phyloP scores from a whole-genome alignment of 2,888 invertebrate genomes.

The Chloromyia formosa region DNA sequence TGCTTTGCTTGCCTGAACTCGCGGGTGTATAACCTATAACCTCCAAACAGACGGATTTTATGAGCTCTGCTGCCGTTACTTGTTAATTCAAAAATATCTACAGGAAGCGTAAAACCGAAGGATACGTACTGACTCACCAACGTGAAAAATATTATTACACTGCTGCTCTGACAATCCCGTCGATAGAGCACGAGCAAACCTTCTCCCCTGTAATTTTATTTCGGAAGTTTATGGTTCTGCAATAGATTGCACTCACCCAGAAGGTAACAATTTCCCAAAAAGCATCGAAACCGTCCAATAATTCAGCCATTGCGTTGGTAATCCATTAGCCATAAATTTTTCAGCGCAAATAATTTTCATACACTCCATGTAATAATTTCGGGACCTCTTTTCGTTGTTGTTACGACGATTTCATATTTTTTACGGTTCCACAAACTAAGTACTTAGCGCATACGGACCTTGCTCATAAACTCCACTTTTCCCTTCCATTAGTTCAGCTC shows the following conservation, averaged over 20 bases:
- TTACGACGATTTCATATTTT: conserved; percentile 5
- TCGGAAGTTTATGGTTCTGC: no score
- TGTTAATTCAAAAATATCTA: no score
- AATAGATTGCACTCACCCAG: neutral
- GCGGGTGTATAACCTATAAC: no score
- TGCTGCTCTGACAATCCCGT: no score
- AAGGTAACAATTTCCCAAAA: neutral
- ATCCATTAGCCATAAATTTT: conserved; percentile 26
- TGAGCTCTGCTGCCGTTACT: no score
- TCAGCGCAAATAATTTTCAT: conserved; percentile 25
- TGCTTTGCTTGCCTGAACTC: no score
- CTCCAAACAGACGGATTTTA: no score
- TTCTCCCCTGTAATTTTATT: no score
- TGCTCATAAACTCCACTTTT: conserved; percentile 25
- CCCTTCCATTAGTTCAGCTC: conserved; percentile 23
- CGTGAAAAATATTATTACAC: no score
- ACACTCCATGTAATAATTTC: conserved; percentile 34
- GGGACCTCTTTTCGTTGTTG: neutral
- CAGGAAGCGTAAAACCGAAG: no score
- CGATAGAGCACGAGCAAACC: no score
- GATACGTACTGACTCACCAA: no score
- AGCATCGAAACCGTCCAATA: neutral
- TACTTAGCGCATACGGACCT: conserved; percentile 3
- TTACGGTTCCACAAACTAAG: conserved; percentile 29
- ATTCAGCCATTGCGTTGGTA: neutral